Percentiles rank a stretch among this genome's conserved stretches.
Evolutionary conservation across 2,888 invertebrate genomes (phyloP).

Genomic region (Drosophila tanythrix): DNA sequence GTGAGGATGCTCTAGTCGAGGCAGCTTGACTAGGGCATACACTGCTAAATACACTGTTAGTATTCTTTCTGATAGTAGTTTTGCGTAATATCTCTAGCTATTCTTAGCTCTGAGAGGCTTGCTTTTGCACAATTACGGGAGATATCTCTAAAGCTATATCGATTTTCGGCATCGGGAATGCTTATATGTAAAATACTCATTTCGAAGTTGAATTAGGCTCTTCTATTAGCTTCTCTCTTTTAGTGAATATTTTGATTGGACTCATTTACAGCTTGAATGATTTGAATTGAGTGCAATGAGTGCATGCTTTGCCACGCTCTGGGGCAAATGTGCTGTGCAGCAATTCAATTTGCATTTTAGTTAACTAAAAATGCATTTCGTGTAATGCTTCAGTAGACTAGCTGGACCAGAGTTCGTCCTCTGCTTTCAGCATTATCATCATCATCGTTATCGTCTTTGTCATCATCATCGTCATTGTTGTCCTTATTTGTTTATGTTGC

Average conservation of each 20-base stretch:
- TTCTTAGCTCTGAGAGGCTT: background rate
- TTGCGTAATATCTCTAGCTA: background rate
- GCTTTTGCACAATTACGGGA: background rate
- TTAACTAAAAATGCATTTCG: conserved; percentile 56
- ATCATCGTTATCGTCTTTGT: conserved; percentile 25
- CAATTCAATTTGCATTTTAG: conserved; percentile 70
- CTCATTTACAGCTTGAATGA: conserved; percentile 36
- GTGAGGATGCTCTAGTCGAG: background rate
- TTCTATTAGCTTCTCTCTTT: background rate
- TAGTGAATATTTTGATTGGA: conserved; percentile 23
- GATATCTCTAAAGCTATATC: background rate
- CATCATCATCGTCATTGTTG: conserved; percentile 42
- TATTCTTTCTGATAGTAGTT: background rate
- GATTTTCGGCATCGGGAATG: background rate
- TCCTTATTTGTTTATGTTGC: conserved; percentile 80
- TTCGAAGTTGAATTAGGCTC: background rate
- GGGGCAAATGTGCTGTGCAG: conserved; percentile 39
- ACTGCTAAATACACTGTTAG: background rate
- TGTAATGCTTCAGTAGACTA: conserved; percentile 61
- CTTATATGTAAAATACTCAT: background rate
- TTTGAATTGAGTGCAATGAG: conserved; percentile 8
- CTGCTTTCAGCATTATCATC: conserved; percentile 23
- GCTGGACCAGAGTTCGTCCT: conserved; percentile 7
- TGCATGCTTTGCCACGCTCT: conserved; percentile 18
- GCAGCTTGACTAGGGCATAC: background rate